Conservation (phyloP, 2,113 vertebrate species). For the Antechinus stuartii region DNA sequence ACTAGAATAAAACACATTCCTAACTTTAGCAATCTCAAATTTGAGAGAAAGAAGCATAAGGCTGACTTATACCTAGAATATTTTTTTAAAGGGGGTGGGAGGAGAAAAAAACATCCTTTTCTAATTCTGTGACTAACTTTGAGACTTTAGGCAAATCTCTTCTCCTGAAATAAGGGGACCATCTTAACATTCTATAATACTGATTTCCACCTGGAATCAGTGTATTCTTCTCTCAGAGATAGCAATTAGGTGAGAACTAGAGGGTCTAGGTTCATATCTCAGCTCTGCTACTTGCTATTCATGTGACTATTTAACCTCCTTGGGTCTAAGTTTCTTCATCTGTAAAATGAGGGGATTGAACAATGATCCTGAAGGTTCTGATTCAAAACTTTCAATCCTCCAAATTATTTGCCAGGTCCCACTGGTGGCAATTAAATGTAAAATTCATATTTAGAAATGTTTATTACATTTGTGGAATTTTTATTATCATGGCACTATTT, state of each 20-base stretch:
- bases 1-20: constrained; percentile 45
- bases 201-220: background rate
- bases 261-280: background rate
- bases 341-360: background rate
- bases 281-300: background rate
- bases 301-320: background rate
- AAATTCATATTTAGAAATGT: background rate
- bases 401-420: background rate
- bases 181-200: background rate
- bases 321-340: background rate
- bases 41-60: constrained; percentile 54
- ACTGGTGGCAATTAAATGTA: background rate
- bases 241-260: background rate
- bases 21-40: background rate
- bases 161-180: background rate
- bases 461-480: background rate
- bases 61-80: constrained; percentile 9
- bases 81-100: too few species aligned
- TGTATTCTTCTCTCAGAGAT: background rate
- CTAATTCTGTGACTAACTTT: background rate
- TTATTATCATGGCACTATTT: background rate
- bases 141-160: background rate
- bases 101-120: background rate
- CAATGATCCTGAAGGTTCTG: background rate
- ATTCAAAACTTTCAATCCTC: background rate